Evolutionary conservation across 2,797 vertebrate genomes (phyloP), one percentile per base, ranked within the genome.

Genomic region (Prionace glauca): DNA sequence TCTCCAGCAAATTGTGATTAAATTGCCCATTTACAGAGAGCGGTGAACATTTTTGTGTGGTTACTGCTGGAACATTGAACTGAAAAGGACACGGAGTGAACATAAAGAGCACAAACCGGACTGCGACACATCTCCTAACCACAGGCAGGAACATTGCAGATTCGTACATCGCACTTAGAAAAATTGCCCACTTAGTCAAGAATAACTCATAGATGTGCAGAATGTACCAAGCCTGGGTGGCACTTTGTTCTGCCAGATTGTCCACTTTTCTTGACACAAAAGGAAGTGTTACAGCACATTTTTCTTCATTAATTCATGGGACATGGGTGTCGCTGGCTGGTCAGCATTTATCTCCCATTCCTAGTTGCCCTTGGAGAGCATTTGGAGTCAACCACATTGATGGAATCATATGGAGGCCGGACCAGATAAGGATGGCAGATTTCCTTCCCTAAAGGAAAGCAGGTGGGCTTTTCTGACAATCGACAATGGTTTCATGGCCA

Each of bases 1-100:
- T 93, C 65, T 65, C 32, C 60, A 41, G 90, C 3, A 69, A 93
- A 93, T 93, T 65, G 88, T 20, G 90, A 93, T 93, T 93, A 69
- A 93, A 93, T 93, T 93, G 65, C 65, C 50, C 90, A 69, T 22
- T 69, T 67, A 69, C 20, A 69, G 16, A 36, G 90, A 93, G 62
- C 60, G 18, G 36, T 60, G 88, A 91, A 60, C 56, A 91, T 69
- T 69, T 22, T n/a, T 12, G n/a, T 69, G 62, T 67, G 65, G 90
- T 29, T 41, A 11, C 32, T 36, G 62, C n/a, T 36, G 90, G 65
- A 93, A 93, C 32, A 93, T 93, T 93, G 32, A 29, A 93, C 90
- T 69, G 90, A 9, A 69, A 92, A n/a, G 67, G 1, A 62, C 90
- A 65, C 16, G 41, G 32, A 62, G 11, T 62, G 32, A 65, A 7